Base-by-base conservation (phyloP, 2,797 vertebrate genomes). In the Brotula barbata region DNA sequence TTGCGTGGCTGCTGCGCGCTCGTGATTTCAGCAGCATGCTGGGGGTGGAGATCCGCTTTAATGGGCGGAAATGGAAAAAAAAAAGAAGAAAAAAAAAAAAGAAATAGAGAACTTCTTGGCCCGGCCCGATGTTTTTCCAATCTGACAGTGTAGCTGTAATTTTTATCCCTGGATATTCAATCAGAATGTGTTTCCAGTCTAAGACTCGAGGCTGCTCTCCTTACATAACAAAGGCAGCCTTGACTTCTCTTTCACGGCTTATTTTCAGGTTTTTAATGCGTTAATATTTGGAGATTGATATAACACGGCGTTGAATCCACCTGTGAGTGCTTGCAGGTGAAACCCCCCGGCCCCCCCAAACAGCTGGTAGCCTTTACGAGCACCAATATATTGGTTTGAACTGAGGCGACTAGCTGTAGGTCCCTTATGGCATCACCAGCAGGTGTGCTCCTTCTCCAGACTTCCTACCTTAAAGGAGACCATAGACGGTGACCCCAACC, bases 81-180 rank as follows among this genome's bases (percentile, higher is more conserved):
- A 65, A 22, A 20, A 28, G n/a, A 19, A 71, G 62, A 65, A 22
- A 20, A 28, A 74, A 78, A 64, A 19, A 71, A 65, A 65, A 22
- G 16, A 28, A 59, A 75, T 67, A 73, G 61, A 70, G 15, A 55
- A 45, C 58, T 73, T 72, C 71, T 81, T 87, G 83, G 87, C 84
- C 5, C 41, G 23, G 25, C 53, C 46, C 13, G 13, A 60, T 88
- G 81, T 86, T 89, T 90, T 87, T 89, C 70, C 82, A 80, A 61
- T 78, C 73, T 80, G 68, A 83, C 82, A 87, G 82, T 81, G 80
- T 70, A 64, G 80, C 80, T 73, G 73, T 83, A 80, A 79, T 80
- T 75, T 82, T 79, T 64, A 57, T 45, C 63, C 56, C 83, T 84
- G 82, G 70, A 82, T 77, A 74, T 80, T 85, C 67, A 58, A 82